These are phyloP conservation scores for Mus pahari DNA, from an alignment of 2,113 vertebrate genomes.

Conservation along the genomic window DNA sequence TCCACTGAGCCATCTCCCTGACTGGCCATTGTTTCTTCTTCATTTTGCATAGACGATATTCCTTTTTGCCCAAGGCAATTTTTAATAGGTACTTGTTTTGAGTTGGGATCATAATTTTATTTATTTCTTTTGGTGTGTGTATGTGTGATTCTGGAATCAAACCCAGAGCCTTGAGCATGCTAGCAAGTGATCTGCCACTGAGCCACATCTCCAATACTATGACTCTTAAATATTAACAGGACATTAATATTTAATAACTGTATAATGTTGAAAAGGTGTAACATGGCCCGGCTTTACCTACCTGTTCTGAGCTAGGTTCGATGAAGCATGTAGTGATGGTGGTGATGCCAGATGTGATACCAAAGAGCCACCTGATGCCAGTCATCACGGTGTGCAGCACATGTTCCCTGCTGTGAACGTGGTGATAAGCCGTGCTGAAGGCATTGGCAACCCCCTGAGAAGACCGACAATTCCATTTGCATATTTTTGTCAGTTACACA, in stretches of 20 bases:
- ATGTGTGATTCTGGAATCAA: neutral
- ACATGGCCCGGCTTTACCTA: conserved; percentile 57
- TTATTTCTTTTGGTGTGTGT: neutral
- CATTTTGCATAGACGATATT: neutral
- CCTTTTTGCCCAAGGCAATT: conserved; percentile 20
- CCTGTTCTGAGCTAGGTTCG: conserved; percentile 82
- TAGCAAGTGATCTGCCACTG: neutral
- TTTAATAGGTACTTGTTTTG: conserved; percentile 28
- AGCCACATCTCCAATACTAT: neutral
- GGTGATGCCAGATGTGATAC: conserved; percentile 70
- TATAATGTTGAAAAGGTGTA: neutral
- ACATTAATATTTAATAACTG: neutral
- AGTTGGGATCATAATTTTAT: neutral
- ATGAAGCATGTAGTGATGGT: conserved; percentile 79
- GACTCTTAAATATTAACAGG: neutral
- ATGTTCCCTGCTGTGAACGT: conserved; percentile 79
- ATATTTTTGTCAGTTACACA: conserved; percentile 19
- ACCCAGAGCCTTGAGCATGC: neutral
- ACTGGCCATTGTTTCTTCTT: neutral
- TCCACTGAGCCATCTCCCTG: neutral
- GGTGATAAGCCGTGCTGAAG: conserved; percentile 88
- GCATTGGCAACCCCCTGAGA: conserved; percentile 85
- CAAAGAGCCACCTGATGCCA: conserved; percentile 85
- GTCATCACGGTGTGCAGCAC: conserved; percentile 83
- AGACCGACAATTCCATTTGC: conserved; percentile 64